These are phyloP conservation scores for Lamellibrachia luymesi DNA, from an alignment of 1,140 invertebrate species.

Conservation along the genomic window DNA sequence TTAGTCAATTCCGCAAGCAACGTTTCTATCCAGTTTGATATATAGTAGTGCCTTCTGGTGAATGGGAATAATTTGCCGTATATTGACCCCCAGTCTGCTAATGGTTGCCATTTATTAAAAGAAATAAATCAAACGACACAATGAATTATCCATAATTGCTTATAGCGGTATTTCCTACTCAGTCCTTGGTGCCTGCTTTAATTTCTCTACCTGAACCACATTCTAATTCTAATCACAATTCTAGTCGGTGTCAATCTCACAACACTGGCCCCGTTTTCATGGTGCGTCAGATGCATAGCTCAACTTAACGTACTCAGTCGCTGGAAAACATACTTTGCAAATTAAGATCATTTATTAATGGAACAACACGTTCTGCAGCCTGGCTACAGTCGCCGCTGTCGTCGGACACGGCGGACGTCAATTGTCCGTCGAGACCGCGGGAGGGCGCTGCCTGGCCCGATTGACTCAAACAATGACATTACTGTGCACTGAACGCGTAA, in stretches of 20 bases:
- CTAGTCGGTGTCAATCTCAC: neutral
- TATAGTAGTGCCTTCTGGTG: neutral
- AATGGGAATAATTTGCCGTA: neutral
- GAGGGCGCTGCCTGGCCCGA: neutral
- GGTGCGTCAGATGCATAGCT: neutral
- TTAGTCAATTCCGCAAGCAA: neutral
- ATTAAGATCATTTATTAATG: neutral
- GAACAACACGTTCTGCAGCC: neutral
- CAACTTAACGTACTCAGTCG: neutral
- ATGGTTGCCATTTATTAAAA: neutral
- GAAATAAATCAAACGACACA: neutral
- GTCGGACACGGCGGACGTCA: neutral
- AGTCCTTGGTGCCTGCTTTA: neutral
- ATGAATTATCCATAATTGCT: neutral
- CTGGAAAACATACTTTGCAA: neutral
- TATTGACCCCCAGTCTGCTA: neutral
- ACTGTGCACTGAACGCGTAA: neutral
- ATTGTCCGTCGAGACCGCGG: neutral
- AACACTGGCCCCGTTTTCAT: neutral
- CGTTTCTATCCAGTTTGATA: neutral
- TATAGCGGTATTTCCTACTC: neutral
- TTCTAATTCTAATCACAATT: neutral
- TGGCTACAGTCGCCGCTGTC: neutral
- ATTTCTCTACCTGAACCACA: neutral
- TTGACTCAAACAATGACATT: neutral